phyloP scores from a whole-genome alignment of 1,140 invertebrate genomes.

The Cecropterus lyciades region DNA sequence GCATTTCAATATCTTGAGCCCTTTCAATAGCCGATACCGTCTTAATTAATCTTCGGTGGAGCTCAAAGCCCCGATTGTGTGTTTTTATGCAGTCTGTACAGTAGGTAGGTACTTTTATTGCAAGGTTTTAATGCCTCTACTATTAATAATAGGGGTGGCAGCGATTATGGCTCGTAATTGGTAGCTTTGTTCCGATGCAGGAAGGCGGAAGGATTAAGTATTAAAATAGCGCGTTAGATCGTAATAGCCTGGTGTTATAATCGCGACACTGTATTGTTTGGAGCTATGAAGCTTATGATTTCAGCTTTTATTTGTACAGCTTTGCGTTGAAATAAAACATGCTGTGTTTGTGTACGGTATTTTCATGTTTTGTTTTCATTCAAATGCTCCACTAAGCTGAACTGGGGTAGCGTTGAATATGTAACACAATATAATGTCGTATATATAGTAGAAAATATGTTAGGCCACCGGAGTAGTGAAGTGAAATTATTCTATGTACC shows the following conservation, averaged over 20 bases:
- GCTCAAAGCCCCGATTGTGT: slow-evolving; percentile 63
- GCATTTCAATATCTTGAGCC: slow-evolving; percentile 38
- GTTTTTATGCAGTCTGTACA: slow-evolving; percentile 63
- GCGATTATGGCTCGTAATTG: slow-evolving; percentile 71
- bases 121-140: slow-evolving; percentile 68
- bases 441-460: no score
- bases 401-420: no score
- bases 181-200: slow-evolving; percentile 60
- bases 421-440: no score
- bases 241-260: slow-evolving; percentile 5
- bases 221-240: slow-evolving; percentile 41
- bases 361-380: neutral
- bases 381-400: neutral
- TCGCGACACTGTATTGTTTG: neutral
- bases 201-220: slow-evolving; percentile 54
- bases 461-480: no score
- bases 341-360: neutral
- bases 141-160: slow-evolving; percentile 70
- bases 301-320: slow-evolving; percentile 1
- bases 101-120: slow-evolving; percentile 53
- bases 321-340: neutral
- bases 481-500: no score
- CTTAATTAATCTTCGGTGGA: slow-evolving; percentile 75
- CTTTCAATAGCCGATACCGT: slow-evolving; percentile 53
- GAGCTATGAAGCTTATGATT: neutral